These are phyloP conservation scores for Phymastichus coffea DNA, from an alignment of 1,140 invertebrate species.

Conservation along the genomic window DNA sequence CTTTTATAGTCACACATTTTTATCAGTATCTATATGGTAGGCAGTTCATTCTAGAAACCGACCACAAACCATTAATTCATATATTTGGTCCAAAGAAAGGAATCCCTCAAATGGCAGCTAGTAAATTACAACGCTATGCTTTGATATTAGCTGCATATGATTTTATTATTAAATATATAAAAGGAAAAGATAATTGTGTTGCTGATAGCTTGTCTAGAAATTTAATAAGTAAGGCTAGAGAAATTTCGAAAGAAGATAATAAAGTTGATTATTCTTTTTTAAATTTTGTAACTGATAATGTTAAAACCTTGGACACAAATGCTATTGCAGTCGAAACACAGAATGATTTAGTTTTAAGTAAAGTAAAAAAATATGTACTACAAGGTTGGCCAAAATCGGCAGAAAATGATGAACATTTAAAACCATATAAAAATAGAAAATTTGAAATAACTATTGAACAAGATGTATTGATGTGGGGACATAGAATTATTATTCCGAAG, in stretches of 20 bases:
- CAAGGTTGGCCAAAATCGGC: constrained; percentile 26
- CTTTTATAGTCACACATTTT: constrained; percentile 49
- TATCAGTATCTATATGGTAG: constrained; percentile 16
- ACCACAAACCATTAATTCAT: constrained; percentile 53
- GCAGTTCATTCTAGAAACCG: constrained; percentile 31
- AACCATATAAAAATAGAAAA: background rate
- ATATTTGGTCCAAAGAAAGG: constrained; percentile 47
- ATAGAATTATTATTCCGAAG: constrained; percentile 18
- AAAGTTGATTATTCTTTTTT: background rate
- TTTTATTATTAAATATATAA: constrained; percentile 8
- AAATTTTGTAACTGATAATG: background rate
- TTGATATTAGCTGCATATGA: background rate
- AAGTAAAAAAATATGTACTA: constrained; percentile 24
- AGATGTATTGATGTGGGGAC: constrained; percentile 24
- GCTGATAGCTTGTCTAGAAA: background rate
- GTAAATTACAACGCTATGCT: background rate
- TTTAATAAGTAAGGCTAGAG: background rate
- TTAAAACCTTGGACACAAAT: background rate
- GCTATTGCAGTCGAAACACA: background rate
- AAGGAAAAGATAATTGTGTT: background rate
- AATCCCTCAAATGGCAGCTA: constrained; percentile 26
- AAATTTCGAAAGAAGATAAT: background rate
- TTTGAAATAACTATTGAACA: constrained; percentile 14
- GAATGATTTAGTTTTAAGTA: constrained; percentile 17
- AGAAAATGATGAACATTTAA: background rate